phyloP scores from a whole-genome alignment of 2,888 invertebrate genomes.

The Habrosyne pyritoides region DNA sequence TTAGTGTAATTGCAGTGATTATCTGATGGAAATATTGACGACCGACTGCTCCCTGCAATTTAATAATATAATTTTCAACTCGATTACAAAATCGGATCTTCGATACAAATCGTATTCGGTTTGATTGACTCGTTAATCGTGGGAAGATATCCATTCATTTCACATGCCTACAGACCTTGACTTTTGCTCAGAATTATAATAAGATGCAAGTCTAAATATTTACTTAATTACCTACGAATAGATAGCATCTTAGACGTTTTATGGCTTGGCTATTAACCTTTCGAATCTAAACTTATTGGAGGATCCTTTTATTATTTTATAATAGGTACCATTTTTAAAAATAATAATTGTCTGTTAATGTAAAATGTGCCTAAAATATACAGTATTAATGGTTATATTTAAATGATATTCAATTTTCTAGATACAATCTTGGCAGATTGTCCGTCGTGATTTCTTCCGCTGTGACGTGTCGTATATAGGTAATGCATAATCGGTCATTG shows the following conservation, averaged over 20 bases:
- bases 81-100: constrained; percentile 32
- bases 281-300: neutral
- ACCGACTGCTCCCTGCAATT: constrained; percentile 23
- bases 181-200: constrained; percentile 27
- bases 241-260: constrained; percentile 3
- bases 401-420: too few species aligned
- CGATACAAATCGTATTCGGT: neutral
- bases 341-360: neutral
- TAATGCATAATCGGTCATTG: neutral
- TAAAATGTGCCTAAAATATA: too few species aligned
- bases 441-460: constrained; percentile 5
- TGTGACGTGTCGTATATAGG: neutral
- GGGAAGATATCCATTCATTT: constrained; percentile 25
- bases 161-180: constrained; percentile 31
- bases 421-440: too few species aligned
- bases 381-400: too few species aligned
- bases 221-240: constrained; percentile 2
- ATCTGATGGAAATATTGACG: constrained; percentile 8
- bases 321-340: neutral
- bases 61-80: constrained; percentile 25
- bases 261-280: constrained; percentile 3
- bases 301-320: neutral
- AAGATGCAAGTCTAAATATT: constrained; percentile 9
- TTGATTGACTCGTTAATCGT: constrained; percentile 17
- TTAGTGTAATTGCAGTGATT: constrained; percentile 21